Evolutionary conservation across 1,140 invertebrate genomes (phyloP), one percentile per base, ranked within the genome.

Genomic region (Maniola jurtina): DNA sequence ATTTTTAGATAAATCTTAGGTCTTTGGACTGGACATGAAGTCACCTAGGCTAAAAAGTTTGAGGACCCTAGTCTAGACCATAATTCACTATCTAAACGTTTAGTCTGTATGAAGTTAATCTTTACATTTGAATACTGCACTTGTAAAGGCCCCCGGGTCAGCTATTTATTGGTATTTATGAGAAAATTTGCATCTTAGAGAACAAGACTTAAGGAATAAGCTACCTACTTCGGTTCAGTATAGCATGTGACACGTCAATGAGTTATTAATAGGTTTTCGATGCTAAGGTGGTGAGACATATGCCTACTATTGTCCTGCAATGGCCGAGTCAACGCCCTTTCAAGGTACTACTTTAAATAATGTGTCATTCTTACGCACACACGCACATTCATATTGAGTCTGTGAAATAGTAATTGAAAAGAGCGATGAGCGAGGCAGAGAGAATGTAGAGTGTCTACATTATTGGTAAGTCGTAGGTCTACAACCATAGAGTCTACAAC

Each of bases 301-400:
- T 13, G 42, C 42, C 42, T 69, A 40, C 61, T 67, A 67, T 67
- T 67, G 65, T 67, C 65, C 60, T 61, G 64, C 64, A 36, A 14
- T 16, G 42, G 11, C 35, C 59, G 65, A 57, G 65, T 67, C 65
- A 67, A 67, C 54, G 65, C 55, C 62, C 65, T 35, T 58, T 67
- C 65, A 67, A 67, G 42, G 33, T 35, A 57, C 35, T 16, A 34
- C 50, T 64, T 67, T 62, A 42, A 57, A 66, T 66, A 67, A 67
- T 62, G 60, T 50, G 59, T 61, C 59, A 61, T 34, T 16, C 10
- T 36, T 14, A 45, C 59, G 59, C n/a, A 34, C 59, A 45, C 34
- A 6, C 33, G 16, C 16, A 9, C 34, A 13, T 60, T 42, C 33
- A n/a, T 47, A 25, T 16, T 52, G 11, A n/a, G 45, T 47, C 14